Conservation (phyloP, 2,113 vertebrate species). For the Echinops telfairi region DNA sequence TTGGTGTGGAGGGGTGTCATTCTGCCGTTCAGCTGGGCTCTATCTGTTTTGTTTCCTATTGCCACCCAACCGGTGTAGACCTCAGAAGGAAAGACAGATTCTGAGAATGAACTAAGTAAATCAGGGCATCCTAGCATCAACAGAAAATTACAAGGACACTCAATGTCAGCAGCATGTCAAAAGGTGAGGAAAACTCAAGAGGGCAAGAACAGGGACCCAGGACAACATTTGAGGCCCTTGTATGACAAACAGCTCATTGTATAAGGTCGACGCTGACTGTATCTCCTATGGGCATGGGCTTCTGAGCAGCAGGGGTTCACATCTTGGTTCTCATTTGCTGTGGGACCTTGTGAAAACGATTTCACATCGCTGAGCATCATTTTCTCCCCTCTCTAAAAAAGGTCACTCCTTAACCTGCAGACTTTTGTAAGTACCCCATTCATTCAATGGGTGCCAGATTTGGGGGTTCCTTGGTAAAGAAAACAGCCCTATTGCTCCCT, state of each 20-base stretch:
- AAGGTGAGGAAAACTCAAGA: background rate
- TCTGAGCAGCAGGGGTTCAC: background rate
- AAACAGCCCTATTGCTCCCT: background rate
- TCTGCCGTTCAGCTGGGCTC: too few relatives aligned
- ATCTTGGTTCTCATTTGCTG: background rate
- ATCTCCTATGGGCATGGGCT: background rate
- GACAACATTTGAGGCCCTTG: background rate
- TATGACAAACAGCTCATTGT: background rate
- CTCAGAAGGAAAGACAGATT: background rate
- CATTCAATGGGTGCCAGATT: background rate
- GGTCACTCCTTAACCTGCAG: too few relatives aligned
- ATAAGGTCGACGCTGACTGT: accelerated
- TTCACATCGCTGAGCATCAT: background rate
- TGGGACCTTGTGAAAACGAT: background rate
- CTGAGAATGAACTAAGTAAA: background rate
- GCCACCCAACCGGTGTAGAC: background rate
- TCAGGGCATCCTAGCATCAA: background rate
- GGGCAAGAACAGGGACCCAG: background rate
- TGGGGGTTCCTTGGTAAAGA: slow-evolving; percentile 6
- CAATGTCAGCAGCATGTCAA: background rate
- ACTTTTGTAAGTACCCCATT: background rate
- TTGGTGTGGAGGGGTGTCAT: too few relatives aligned
- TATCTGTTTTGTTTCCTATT: background rate
- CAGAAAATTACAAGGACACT: background rate
- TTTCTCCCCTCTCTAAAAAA: background rate